Base-by-base conservation (phyloP, 1,140 invertebrate species). In the Macrosteles quadrilineatus region DNA sequence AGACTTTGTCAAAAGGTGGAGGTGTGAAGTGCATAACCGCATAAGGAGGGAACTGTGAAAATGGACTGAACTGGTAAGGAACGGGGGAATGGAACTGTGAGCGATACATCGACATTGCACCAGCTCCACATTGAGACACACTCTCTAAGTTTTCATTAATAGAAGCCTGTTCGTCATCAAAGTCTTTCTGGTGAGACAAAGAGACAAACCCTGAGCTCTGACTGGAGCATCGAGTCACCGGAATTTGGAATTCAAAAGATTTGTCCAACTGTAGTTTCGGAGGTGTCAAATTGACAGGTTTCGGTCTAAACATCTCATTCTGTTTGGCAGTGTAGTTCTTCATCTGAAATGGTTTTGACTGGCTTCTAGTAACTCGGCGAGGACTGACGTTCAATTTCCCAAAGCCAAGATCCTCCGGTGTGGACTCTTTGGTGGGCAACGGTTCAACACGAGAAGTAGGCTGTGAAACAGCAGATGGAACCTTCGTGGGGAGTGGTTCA, bases 151-250 rank as follows among this genome's bases (percentile, higher is more conserved):
- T 50, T 3, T 50, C 47, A n/a, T 11, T 21, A 19, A 50, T 21
- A 3, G 21, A 17, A 50, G 47, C 14, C n/a, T 21, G 14, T 9
- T 17, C 14, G 6, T 21, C 14, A 11, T 50, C 21, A 50, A 4
- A 50, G 47, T 21, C 14, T 19, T 50, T 19, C 3, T 50, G 14
- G 14, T 50, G 47, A 4, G 47, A 50, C n/a, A 50, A 50, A 11
- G 47, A 50, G 14, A 50, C 47, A 50, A 50, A 50, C 6, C 47
- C 47, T 11, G 47, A 50, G n/a, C 47, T 50, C n/a, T 50, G 47
- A 50, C 47, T 50, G 6, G 47, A 50, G 14, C 14, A 50, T 11
- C 47, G 14, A 4, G 47, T 50, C 47, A 50, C 4, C 4, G 47
- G 47, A 19, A 17, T n/a, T 21, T 50, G 47, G n/a, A 9, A 50